Percentiles rank a stretch among this genome's conserved stretches.
phyloP scores from a whole-genome alignment of 2,888 invertebrate species.

The Acanthosepion esculentum region DNA sequence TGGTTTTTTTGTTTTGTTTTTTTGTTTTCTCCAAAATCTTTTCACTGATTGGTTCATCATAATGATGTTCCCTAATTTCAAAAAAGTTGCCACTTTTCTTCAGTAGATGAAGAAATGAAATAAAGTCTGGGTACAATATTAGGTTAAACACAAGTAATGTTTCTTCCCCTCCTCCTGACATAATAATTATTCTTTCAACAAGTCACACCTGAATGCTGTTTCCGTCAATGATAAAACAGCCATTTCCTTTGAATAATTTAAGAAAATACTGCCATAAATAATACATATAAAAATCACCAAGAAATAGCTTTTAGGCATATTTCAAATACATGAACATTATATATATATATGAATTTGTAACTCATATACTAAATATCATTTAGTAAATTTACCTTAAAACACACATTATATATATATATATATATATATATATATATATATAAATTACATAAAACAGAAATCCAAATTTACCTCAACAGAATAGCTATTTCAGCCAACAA shows the following conservation, averaged over 20 bases:
- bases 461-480: not conserved
- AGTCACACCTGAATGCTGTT: not conserved
- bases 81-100: not conserved
- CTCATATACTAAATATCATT: not conserved
- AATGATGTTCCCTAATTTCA: not conserved
- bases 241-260: not conserved
- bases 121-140: not conserved
- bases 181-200: not conserved
- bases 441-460: too few relatives aligned
- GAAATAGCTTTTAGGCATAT: too few relatives aligned
- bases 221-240: not conserved
- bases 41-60: not conserved
- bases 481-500: too few relatives aligned
- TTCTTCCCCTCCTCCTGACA: not conserved
- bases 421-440: too few relatives aligned
- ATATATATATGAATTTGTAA: too few relatives aligned
- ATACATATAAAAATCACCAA: too few relatives aligned
- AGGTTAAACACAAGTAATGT: not conserved
- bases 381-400: not conserved
- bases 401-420: too few relatives aligned
- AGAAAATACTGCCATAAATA: not conserved
- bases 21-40: not conserved
- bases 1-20: not conserved
- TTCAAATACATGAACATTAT: too few relatives aligned
- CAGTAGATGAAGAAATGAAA: not conserved